Conservation (phyloP, 2,113 vertebrate species). For the Mormoops blainvillei region DNA sequence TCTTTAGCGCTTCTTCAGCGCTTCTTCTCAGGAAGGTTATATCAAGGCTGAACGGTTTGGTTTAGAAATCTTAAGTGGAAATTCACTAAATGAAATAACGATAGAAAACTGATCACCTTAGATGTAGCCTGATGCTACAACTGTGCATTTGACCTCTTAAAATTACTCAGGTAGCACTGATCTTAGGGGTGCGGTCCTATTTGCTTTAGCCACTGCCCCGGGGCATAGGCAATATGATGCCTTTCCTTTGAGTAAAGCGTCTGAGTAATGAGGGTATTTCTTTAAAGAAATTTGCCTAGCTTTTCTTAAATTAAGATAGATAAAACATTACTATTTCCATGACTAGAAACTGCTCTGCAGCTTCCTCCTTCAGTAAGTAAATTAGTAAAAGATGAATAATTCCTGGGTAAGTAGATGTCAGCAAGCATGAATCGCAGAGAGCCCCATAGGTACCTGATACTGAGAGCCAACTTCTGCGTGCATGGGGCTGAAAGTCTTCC, state of each 20-base stretch:
- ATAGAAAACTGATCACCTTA: not conserved
- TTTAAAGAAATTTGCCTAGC: not conserved
- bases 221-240: not conserved
- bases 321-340: not conserved
- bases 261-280: not conserved
- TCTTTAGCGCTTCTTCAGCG: not conserved
- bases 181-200: not conserved
- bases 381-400: not conserved
- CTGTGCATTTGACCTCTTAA: not conserved
- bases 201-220: not conserved
- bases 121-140: not conserved
- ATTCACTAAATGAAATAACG: not conserved
- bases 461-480: rapidly evolving
- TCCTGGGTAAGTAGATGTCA: not conserved
- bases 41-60: not conserved
- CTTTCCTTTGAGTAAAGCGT: not conserved
- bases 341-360: not conserved
- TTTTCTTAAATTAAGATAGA: not conserved
- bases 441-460: not conserved
- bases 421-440: not conserved
- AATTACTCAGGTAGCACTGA: not conserved
- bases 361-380: not conserved
- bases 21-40: not conserved
- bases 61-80: not conserved
- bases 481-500: not conserved